phyloP scores from a whole-genome alignment of 2,113 vertebrate species.

The Callocephalon fimbriatum region DNA sequence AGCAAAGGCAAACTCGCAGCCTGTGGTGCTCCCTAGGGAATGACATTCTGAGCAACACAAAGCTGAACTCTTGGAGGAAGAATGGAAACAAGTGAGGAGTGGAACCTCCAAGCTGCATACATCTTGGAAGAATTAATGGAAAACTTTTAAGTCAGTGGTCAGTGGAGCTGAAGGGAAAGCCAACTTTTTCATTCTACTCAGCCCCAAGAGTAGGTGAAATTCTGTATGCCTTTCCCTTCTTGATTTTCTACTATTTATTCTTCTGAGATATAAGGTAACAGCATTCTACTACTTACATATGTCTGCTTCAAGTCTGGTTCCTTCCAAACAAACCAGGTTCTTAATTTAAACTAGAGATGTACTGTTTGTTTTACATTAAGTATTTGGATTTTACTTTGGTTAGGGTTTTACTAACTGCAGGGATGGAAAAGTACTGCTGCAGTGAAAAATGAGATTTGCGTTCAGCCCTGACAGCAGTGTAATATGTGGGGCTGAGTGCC shows the following conservation, averaged over 20 bases:
- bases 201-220: not conserved
- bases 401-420: not conserved
- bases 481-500: not conserved
- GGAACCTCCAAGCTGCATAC: not conserved
- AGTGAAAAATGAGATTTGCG: not conserved
- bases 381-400: not conserved
- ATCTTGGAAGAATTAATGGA: not conserved
- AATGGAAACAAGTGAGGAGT: not conserved
- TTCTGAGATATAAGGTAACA: not conserved
- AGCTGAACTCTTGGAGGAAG: not conserved
- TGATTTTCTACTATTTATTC: not conserved
- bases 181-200: not conserved
- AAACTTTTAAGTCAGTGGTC: not conserved
- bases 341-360: not conserved
- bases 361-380: not conserved
- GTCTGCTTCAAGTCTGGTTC: not conserved
- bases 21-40: not conserved
- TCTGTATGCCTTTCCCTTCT: not conserved
- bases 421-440: not conserved
- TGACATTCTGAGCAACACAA: not conserved
- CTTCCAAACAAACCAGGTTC: not conserved
- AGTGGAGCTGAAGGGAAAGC: not conserved
- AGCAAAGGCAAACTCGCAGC: not conserved
- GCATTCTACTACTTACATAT: not conserved
- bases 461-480: not conserved